phyloP scores from a whole-genome alignment of 2,797 vertebrate species.

The Phrynocephalus guinanensis region DNA sequence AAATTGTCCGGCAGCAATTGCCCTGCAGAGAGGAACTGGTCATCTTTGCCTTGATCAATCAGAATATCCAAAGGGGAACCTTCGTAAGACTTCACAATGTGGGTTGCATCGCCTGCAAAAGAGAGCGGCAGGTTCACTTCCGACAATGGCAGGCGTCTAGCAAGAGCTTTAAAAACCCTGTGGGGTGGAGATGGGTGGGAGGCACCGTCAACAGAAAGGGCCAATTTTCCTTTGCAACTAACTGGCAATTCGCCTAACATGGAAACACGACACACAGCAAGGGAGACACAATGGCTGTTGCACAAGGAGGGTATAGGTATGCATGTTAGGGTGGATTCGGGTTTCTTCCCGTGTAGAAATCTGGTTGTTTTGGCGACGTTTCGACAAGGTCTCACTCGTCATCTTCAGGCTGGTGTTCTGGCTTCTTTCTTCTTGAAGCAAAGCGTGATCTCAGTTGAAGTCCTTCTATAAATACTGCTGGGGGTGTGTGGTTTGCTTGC shows the following conservation, averaged over 20 bases:
- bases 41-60: conserved; percentile 95
- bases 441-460: too few relatives aligned
- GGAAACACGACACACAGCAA: neutral
- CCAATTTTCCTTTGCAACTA: too few relatives aligned
- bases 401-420: too few relatives aligned
- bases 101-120: conserved; percentile 87
- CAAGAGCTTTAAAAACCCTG: neutral
- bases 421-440: too few relatives aligned
- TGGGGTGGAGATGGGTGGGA: neutral
- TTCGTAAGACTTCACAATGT: conserved; percentile 84
- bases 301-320: too few relatives aligned
- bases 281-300: neutral
- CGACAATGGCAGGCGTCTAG: neutral
- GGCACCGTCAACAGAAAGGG: neutral
- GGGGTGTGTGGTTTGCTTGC: too few relatives aligned
- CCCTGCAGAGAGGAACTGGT: conserved; percentile 91
- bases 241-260: neutral
- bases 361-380: too few relatives aligned
- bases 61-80: conserved; percentile 90
- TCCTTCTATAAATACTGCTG: too few relatives aligned
- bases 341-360: too few relatives aligned
- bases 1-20: conserved; percentile 95
- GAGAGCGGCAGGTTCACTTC: conserved; percentile 26
- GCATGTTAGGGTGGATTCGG: too few relatives aligned
- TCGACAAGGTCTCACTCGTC: too few relatives aligned